Evolutionary conservation across 2,113 vertebrate genomes (phyloP).

Genomic region (Xiphias gladius): DNA sequence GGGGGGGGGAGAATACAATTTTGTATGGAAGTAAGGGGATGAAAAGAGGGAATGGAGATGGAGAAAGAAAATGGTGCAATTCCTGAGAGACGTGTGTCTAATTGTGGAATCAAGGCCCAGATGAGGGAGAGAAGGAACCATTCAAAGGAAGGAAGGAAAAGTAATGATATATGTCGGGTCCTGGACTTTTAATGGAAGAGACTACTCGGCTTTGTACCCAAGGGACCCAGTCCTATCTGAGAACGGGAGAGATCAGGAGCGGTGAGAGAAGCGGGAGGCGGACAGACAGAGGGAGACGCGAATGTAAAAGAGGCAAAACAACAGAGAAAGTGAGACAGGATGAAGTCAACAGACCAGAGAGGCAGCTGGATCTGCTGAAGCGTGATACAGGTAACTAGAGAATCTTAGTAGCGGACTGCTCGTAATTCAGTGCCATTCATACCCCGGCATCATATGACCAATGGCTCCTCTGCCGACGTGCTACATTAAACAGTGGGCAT

Average conservation of each 20-base stretch:
- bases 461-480: too few relatives aligned
- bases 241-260: constrained; percentile 9
- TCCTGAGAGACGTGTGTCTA: not conserved
- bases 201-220: not conserved
- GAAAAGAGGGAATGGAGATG: not conserved
- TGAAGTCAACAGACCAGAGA: too few relatives aligned
- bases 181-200: constrained; percentile 10
- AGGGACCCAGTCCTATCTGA: not conserved
- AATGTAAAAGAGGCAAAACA: not conserved
- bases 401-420: too few relatives aligned
- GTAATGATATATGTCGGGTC: constrained; percentile 8
- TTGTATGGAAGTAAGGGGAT: not conserved
- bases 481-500: too few relatives aligned
- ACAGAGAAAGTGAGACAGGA: not conserved
- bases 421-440: too few relatives aligned
- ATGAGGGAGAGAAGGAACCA: constrained; percentile 15
- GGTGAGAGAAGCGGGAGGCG: not conserved
- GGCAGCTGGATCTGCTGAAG: too few relatives aligned
- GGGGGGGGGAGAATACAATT: too few relatives aligned
- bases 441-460: too few relatives aligned
- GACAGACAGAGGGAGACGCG: not conserved
- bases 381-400: too few relatives aligned
- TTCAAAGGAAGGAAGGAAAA: not conserved
- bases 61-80: not conserved
- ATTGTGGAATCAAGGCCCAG: too few relatives aligned